Evolutionary conservation across 2,888 invertebrate genomes (phyloP).

Genomic region (Synergus japonicus): DNA sequence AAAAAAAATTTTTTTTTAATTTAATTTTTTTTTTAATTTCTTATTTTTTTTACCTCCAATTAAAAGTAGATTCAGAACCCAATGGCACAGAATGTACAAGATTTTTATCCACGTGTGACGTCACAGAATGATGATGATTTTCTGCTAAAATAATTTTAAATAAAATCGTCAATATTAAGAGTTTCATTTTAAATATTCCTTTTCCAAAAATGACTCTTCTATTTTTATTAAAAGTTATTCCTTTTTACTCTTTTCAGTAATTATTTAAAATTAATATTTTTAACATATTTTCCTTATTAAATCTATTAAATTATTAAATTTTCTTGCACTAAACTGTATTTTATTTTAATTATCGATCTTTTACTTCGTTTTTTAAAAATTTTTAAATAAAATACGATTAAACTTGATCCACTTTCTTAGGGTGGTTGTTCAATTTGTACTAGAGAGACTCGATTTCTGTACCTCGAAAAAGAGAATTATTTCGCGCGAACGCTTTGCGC

Average conservation of each 20-base stretch:
- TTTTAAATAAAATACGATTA: neutral
- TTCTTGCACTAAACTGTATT: neutral
- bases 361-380: neutral
- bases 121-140: slow-evolving; percentile 39
- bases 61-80: slow-evolving; percentile 71
- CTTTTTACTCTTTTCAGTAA: slow-evolving; percentile 20
- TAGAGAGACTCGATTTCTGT: neutral
- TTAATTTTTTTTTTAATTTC: neutral
- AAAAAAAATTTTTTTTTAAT: neutral
- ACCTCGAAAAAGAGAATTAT: neutral
- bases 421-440: slow-evolving; percentile 22
- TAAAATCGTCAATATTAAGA: slow-evolving; percentile 15
- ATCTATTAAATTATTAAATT: neutral
- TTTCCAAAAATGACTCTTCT: neutral
- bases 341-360: neutral
- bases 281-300: neutral
- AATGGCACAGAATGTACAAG: slow-evolving; percentile 70
- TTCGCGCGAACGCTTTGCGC: slow-evolving; percentile 29
- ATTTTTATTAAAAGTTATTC: neutral
- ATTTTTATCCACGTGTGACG: slow-evolving; percentile 43
- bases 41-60: slow-evolving; percentile 71
- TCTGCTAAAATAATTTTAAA: slow-evolving; percentile 13
- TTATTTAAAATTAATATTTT: no score
- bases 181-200: neutral
- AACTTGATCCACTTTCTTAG: neutral